Evolutionary conservation across 2,888 invertebrate genomes (phyloP).

Genomic region (Malacosoma neustria): DNA sequence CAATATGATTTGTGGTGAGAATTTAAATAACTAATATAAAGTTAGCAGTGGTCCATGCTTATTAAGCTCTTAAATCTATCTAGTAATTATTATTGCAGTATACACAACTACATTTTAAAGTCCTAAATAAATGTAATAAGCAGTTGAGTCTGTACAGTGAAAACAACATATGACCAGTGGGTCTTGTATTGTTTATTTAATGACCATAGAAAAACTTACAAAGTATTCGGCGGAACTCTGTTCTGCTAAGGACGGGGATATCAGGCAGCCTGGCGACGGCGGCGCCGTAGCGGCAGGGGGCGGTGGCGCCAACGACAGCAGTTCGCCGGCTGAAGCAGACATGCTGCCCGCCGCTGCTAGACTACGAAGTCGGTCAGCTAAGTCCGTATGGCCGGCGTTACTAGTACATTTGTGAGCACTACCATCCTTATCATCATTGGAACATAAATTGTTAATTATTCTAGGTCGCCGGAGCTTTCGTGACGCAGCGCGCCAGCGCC

Average conservation of each 20-base stretch:
- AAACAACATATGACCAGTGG: too few relatives aligned
- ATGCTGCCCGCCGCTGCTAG: slow-evolving; percentile 62
- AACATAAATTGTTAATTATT: slow-evolving; percentile 64
- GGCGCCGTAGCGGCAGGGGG: slow-evolving; percentile 65
- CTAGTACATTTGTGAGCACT: slow-evolving; percentile 26
- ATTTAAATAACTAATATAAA: too few relatives aligned
- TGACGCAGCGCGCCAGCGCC: slow-evolving; percentile 67
- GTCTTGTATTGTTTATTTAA: too few relatives aligned
- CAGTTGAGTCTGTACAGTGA: too few relatives aligned
- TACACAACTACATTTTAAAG: too few relatives aligned
- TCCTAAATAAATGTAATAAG: too few relatives aligned
- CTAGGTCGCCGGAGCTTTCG: slow-evolving; percentile 62
- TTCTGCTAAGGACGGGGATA: slow-evolving; percentile 59
- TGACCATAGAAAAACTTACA: slow-evolving; percentile 55
- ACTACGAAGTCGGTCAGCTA: slow-evolving; percentile 58
- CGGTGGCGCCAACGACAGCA: slow-evolving; percentile 59
- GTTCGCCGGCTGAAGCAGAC: slow-evolving; percentile 61
- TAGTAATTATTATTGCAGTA: too few relatives aligned
- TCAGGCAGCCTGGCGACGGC: slow-evolving; percentile 61
- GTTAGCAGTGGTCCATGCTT: too few relatives aligned
- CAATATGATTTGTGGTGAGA: too few relatives aligned
- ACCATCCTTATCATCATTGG: slow-evolving; percentile 37
- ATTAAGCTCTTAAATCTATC: too few relatives aligned
- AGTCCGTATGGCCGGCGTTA: slow-evolving; percentile 52
- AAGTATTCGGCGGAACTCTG: slow-evolving; percentile 60